phyloP scores from a whole-genome alignment of 2,113 vertebrate species.

The Etia nguti region DNA sequence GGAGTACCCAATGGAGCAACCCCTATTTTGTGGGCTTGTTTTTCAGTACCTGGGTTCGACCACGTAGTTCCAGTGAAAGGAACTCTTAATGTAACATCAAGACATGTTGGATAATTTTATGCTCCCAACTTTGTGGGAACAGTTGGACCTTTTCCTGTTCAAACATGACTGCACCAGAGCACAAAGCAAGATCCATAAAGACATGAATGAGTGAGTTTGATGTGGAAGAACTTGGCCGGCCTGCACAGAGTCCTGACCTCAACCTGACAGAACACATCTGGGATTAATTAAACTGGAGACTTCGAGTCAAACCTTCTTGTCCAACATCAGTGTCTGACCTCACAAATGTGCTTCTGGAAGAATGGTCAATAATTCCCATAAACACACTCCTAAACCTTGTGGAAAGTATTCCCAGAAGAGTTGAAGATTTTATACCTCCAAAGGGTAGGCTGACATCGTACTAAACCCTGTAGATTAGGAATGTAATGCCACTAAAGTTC shows the following conservation, averaged over 20 bases:
- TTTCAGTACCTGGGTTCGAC: neutral
- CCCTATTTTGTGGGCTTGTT: neutral
- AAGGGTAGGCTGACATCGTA: neutral
- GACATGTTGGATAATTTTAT: neutral
- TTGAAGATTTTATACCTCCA: neutral
- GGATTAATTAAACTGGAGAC: neutral
- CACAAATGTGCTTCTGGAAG: neutral
- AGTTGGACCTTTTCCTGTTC: neutral
- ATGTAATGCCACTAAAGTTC: neutral
- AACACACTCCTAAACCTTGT: neutral
- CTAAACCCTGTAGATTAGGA: neutral
- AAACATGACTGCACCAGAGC: neutral
- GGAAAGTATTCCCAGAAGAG: neutral
- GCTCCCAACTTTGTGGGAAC: neutral
- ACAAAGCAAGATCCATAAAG: neutral
- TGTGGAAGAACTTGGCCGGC: neutral
- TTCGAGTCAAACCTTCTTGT: neutral
- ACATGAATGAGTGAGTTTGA: neutral
- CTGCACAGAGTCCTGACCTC: neutral
- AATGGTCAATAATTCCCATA: neutral
- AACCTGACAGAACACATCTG: neutral
- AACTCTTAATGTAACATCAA: neutral
- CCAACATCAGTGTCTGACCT: neutral
- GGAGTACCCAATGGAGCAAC: neutral
- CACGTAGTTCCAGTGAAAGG: neutral